Base-by-base conservation (phyloP, 2,888 invertebrate species). In the Ochlodes sylvanus region DNA sequence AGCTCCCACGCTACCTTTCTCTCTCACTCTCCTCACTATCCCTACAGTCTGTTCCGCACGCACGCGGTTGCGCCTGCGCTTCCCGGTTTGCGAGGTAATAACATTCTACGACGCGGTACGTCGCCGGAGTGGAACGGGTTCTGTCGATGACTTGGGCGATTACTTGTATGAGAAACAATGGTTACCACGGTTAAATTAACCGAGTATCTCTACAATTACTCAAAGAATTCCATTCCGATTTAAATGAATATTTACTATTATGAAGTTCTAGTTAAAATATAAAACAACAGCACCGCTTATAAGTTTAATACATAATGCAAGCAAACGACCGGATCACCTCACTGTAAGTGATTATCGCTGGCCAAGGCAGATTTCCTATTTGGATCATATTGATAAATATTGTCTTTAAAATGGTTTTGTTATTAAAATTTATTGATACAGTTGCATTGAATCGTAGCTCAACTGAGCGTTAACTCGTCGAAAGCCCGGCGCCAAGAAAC, bases 81-180 rank as follows among this genome's bases (percentile, higher is more conserved):
- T 92, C 92, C 90, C 79, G 78, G 76, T 79, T 80, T 77, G 77
- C 77, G 77, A 80, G 80, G 82, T 80, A 80, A 92, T 92, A 92
- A 90, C 92, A 92, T 92, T 92, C 92, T 92, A 91, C 90, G 91
- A 88, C 86, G 89, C 86, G 87, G 87, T 89, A 87, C 90, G 86
- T 88, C 87, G 90, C 85, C 88, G 85, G 88, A 84, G 88, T 89
- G 92, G 91, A 93, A 93, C 92, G 92, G 87, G 92, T 93, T 93
- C 88, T 88, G 88, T 87, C 89, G 89, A 92, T 90, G 90, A 88
- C 88, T 89, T 84, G 82, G 81, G 85, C 88, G 89, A 91, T 90
- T 90, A 90, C 88, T 89, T 86, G 86, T 86, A 83, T 82, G 84
- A 85, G 85, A 90, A 87, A 91, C 90, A 90, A 90, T 90, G 85